Conservation (phyloP, 53 echinoderm and acorn worm species). For the Antedon mediterranea region DNA sequence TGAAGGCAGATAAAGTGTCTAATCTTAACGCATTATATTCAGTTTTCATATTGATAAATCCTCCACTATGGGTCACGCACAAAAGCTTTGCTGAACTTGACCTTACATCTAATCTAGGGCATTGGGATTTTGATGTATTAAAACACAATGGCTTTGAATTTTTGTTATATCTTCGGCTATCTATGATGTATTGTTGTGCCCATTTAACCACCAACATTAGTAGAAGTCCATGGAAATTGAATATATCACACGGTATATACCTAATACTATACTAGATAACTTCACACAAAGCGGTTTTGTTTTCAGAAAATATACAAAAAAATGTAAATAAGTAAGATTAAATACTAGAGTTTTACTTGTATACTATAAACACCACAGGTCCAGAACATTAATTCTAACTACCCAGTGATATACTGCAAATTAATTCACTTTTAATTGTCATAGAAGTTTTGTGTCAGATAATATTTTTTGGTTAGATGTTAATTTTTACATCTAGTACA, state of each 20-base stretch:
- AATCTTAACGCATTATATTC: background rate
- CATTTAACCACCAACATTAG: background rate
- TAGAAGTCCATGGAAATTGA: background rate
- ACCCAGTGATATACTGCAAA: too few relatives aligned
- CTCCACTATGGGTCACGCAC: background rate
- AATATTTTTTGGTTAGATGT: too few relatives aligned
- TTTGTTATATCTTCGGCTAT: background rate
- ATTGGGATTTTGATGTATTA: background rate
- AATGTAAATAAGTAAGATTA: too few relatives aligned
- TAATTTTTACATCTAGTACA: too few relatives aligned
- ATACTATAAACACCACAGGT: too few relatives aligned
- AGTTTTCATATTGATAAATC: background rate
- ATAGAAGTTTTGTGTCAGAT: too few relatives aligned
- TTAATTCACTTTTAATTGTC: too few relatives aligned
- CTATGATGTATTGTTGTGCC: background rate
- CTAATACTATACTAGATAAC: background rate
- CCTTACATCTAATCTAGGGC: background rate
- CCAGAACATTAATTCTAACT: too few relatives aligned
- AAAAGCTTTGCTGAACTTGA: background rate
- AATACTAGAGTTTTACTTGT: too few relatives aligned
- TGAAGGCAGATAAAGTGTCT: background rate
- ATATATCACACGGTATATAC: background rate
- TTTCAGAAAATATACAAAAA: background rate
- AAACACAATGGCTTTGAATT: background rate
- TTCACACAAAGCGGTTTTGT: background rate